A percentile compares a stretch with the other conserved stretches of the same genome.
phyloP scores from a whole-genome alignment of 2,113 vertebrate genomes.

The Anas platyrhynchos region DNA sequence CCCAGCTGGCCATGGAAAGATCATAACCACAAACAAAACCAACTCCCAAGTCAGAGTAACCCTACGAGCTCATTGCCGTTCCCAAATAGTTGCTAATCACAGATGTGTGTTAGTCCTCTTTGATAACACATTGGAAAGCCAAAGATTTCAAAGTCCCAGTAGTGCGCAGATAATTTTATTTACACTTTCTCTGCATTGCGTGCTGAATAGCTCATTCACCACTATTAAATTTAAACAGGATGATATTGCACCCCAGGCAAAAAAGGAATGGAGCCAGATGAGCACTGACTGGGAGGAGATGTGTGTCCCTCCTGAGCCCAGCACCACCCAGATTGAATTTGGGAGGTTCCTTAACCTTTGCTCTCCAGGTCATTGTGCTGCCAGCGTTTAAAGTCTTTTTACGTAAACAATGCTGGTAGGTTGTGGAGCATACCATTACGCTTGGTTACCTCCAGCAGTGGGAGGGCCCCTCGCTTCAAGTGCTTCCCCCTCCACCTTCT shows the following conservation, averaged over 20 bases:
- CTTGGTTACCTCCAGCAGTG: slow-evolving; percentile 14
- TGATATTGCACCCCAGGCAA: background rate
- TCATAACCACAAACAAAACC: background rate
- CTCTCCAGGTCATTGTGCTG: background rate
- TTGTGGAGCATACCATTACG: background rate
- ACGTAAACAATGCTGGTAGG: background rate
- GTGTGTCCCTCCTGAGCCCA: background rate
- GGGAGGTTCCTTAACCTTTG: slow-evolving; percentile 39
- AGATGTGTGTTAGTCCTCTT: background rate
- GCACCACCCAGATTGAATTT: slow-evolving; percentile 16
- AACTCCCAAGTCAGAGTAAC: background rate
- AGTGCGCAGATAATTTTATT: background rate
- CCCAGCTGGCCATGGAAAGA: background rate
- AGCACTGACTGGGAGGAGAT: background rate
- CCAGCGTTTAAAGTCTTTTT: background rate
- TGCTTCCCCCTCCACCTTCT: background rate
- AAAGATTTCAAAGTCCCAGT: background rate
- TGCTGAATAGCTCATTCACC: background rate
- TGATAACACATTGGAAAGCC: background rate
- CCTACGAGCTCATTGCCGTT: background rate
- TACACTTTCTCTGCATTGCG: background rate
- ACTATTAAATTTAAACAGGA: background rate
- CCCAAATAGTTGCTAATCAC: background rate
- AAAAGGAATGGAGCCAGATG: background rate
- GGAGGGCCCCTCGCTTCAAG: background rate